These are phyloP conservation scores for Hermatobates lingyangjiaoensis DNA, from an alignment of 1,140 invertebrate species.

Conservation along the genomic window DNA sequence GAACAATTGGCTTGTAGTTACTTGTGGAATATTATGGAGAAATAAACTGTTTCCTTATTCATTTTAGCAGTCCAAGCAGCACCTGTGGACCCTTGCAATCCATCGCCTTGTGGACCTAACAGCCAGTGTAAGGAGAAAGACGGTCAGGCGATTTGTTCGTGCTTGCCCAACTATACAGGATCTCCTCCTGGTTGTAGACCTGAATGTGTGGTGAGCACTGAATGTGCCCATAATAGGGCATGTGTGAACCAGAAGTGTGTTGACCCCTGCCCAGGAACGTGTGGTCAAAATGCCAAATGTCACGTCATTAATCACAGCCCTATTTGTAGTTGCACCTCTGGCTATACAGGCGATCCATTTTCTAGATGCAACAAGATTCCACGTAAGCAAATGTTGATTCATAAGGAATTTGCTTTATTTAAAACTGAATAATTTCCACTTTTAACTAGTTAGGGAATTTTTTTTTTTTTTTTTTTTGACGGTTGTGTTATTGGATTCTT, in stretches of 20 bases:
- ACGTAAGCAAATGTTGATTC: not conserved
- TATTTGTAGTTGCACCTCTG: conserved; percentile 37
- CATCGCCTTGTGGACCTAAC: conserved; percentile 42
- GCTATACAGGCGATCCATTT: conserved; percentile 44
- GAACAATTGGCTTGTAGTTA: not conserved
- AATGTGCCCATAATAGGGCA: conserved; percentile 36
- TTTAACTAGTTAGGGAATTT: not conserved
- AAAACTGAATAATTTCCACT: not conserved
- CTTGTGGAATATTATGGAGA: not conserved
- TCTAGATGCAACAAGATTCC: conserved; percentile 27
- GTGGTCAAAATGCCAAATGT: conserved; percentile 37
- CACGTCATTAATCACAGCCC: conserved; percentile 42
- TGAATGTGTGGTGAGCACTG: conserved; percentile 38
- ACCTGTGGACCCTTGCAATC: conserved; percentile 29
- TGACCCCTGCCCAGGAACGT: conserved; percentile 39
- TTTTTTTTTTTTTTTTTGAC: not conserved
- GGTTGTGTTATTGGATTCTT: conserved; percentile 1
- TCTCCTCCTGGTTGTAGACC: conserved; percentile 36
- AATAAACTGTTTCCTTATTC: not conserved
- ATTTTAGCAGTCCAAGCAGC: conserved; percentile 5
- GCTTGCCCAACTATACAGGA: conserved; percentile 36
- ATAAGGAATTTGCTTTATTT: not conserved
- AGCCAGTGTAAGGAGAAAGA: conserved; percentile 36
- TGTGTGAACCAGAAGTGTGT: conserved; percentile 39
- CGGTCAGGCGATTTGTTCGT: conserved; percentile 37